phyloP scores from a whole-genome alignment of 2,113 vertebrate species.

The Vireo altiloquus region DNA sequence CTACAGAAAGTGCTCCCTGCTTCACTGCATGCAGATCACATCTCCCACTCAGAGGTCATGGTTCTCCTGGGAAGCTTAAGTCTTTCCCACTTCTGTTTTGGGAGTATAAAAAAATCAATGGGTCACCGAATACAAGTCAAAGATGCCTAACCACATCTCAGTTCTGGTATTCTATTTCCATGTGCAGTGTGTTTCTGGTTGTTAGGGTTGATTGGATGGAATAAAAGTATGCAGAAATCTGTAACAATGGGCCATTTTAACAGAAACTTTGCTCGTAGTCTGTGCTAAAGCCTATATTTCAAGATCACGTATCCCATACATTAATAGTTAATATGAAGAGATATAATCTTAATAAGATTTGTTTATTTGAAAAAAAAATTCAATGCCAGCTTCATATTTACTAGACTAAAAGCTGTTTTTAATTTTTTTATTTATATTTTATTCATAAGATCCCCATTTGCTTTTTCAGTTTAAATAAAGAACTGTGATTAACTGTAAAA shows the following conservation, averaged over 20 bases:
- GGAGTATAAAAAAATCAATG: background rate
- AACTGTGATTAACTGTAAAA: constrained; percentile 68
- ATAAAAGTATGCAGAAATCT: background rate
- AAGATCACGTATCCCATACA: background rate
- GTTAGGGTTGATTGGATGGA: background rate
- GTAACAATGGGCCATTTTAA: background rate
- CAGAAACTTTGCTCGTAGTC: background rate
- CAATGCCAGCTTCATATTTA: constrained; percentile 39
- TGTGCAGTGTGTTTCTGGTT: background rate
- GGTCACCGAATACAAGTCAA: background rate
- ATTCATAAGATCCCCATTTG: constrained; percentile 47
- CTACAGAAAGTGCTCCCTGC: background rate
- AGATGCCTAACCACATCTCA: background rate
- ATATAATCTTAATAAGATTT: background rate
- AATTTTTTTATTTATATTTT: constrained; percentile 36
- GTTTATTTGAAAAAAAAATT: constrained; percentile 19
- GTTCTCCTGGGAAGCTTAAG: background rate
- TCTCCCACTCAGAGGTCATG: background rate
- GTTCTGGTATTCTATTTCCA: background rate
- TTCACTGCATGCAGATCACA: background rate
- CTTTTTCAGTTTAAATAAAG: constrained; percentile 64
- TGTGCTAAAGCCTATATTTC: background rate
- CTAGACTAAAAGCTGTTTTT: background rate
- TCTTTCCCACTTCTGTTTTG: background rate
- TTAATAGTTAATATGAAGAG: constrained; percentile 17